Evolutionary conservation across 2,113 vertebrate genomes (phyloP).

Genomic region (Podarcis raffonei): DNA sequence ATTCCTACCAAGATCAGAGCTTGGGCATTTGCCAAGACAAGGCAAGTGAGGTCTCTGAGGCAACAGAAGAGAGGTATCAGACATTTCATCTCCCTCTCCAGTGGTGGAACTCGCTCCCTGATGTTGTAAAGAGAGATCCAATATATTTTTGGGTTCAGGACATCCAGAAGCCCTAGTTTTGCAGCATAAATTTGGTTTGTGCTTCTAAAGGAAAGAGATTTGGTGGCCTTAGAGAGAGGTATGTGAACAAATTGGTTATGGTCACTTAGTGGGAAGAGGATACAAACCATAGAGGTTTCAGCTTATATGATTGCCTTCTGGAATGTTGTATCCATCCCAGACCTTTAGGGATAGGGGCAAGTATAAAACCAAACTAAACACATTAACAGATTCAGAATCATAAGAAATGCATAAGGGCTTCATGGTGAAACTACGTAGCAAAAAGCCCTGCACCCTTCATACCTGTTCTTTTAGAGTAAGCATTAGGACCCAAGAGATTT

Average conservation of each 20-base stretch:
- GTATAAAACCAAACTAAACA: background rate
- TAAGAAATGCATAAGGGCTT: background rate
- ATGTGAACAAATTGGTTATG: background rate
- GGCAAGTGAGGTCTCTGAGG: no score
- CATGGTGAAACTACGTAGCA: background rate
- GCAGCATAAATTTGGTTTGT: background rate
- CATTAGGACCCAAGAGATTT: background rate
- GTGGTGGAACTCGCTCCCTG: no score
- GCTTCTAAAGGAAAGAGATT: background rate
- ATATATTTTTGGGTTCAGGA: no score
- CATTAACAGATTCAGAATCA: background rate
- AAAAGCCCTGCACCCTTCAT: background rate
- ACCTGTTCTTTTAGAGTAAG: constrained; percentile 12
- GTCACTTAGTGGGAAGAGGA: background rate
- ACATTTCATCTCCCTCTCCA: no score
- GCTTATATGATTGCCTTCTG: background rate
- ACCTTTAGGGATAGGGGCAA: background rate
- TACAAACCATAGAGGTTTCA: background rate
- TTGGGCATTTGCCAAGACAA: no score
- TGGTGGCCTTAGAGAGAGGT: background rate
- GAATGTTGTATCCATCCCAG: no score
- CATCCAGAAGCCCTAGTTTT: no score
- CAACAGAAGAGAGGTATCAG: no score
- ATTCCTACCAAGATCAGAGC: no score
- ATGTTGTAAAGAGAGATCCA: no score